These are phyloP conservation scores for Naso thynnoides DNA, from an alignment of 2,797 vertebrate species.

Conservation along the genomic window DNA sequence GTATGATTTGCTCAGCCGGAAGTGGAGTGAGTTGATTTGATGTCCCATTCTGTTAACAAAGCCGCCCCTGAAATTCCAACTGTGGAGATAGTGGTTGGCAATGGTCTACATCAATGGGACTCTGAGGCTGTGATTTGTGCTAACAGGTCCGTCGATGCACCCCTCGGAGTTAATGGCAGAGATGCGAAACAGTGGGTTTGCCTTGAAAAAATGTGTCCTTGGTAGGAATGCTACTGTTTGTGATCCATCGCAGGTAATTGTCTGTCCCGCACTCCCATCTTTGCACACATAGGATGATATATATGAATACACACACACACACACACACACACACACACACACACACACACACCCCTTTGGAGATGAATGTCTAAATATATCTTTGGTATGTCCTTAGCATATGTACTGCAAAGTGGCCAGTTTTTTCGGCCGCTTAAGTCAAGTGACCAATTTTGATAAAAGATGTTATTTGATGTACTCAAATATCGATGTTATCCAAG, in stretches of 20 bases:
- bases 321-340: conserved; percentile 46
- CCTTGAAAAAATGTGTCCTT: conserved; percentile 99
- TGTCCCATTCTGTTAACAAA: conserved; percentile 99
- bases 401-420: conserved; percentile 86
- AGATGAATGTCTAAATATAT: conserved; percentile 86
- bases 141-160: conserved; percentile 99
- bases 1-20: conserved; percentile 99
- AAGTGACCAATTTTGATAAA: conserved; percentile 50
- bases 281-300: conserved; percentile 35
- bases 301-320: conserved; percentile 44
- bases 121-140: conserved; percentile 97
- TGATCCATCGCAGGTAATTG: conserved; percentile 99
- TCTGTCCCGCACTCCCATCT: conserved; percentile 59
- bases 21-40: conserved; percentile 99
- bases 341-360: too few relatives aligned
- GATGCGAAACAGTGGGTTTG: conserved; percentile 99
- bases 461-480: background rate
- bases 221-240: conserved; percentile 95
- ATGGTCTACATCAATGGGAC: conserved; percentile 93
- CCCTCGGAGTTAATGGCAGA: conserved; percentile 99
- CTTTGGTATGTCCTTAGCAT: conserved; percentile 59
- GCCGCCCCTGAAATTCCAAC: conserved; percentile 92
- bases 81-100: conserved; percentile 92
- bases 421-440: conserved; percentile 58
- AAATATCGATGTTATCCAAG: conserved; percentile 25